A percentile compares a stretch with the other conserved stretches of the same genome.
These are phyloP conservation scores for Eilema depressum DNA, from an alignment of 2,888 invertebrate species.

Conservation along the genomic window DNA sequence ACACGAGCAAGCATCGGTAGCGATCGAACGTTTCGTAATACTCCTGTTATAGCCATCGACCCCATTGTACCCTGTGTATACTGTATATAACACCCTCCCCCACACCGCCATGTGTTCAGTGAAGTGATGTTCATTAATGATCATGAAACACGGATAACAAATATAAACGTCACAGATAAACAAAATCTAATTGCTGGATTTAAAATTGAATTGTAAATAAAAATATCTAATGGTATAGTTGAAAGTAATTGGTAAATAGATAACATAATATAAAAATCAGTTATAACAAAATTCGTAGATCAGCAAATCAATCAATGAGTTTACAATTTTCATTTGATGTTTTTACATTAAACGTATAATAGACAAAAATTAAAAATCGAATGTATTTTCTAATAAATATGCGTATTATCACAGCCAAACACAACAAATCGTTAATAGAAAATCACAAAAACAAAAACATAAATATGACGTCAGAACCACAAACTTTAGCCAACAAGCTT, in stretches of 20 bases:
- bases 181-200: background rate
- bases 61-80: conserved; percentile 62
- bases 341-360: background rate
- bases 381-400: background rate
- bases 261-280: background rate
- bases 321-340: background rate
- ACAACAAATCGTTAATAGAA: conserved; percentile 10
- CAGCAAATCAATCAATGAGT: background rate
- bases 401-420: conserved; percentile 7
- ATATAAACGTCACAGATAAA: conserved; percentile 8
- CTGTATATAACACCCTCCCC: conserved; percentile 26
- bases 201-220: background rate
- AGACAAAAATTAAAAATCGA: background rate
- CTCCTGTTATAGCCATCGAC: conserved; percentile 54
- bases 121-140: conserved; percentile 43
- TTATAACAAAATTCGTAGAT: background rate
- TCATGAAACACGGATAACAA: conserved; percentile 28
- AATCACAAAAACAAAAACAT: conserved; percentile 11
- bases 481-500: conserved; percentile 2
- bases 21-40: conserved; percentile 71
- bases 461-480: background rate
- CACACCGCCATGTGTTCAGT: conserved; percentile 47
- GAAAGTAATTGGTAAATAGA: background rate
- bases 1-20: conserved; percentile 47
- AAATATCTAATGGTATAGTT: background rate